Conservation (phyloP, 1,140 invertebrate species). For the Ceratina australensis region DNA sequence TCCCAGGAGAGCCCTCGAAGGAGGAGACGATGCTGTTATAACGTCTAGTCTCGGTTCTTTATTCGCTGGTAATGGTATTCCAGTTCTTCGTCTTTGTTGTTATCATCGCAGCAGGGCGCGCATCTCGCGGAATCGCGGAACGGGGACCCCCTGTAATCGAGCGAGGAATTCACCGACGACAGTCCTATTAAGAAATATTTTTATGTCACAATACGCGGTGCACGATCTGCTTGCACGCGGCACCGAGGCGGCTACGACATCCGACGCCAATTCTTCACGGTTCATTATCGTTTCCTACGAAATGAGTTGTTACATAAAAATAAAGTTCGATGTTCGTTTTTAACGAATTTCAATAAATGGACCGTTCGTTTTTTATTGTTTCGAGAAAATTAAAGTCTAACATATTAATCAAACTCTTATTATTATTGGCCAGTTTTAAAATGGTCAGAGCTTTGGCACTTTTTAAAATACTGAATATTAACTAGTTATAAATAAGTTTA, state of each 20-base stretch:
- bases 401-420: too few relatives aligned
- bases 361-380: too few relatives aligned
- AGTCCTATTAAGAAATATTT: constrained; percentile 45
- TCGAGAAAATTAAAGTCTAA: too few relatives aligned
- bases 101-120: neutral
- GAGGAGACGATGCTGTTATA: constrained; percentile 36
- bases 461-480: too few relatives aligned
- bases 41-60: constrained; percentile 45
- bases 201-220: neutral
- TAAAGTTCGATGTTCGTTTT: neutral
- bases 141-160: constrained; percentile 22
- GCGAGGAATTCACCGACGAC: constrained; percentile 32
- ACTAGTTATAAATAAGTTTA: too few relatives aligned
- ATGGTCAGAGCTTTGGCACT: too few relatives aligned
- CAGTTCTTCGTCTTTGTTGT: constrained; percentile 23
- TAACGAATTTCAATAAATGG: neutral
- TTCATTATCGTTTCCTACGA: neutral
- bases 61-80: constrained; percentile 52
- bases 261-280: too few relatives aligned
- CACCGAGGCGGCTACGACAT: neutral
- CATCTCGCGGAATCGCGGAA: constrained; percentile 16
- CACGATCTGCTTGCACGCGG: neutral
- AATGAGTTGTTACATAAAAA: neutral
- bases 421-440: too few relatives aligned
- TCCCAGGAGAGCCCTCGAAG: constrained; percentile 46